phyloP scores from a whole-genome alignment of 64 coral and sea anemone species.

The Pachyseris speciosa region DNA sequence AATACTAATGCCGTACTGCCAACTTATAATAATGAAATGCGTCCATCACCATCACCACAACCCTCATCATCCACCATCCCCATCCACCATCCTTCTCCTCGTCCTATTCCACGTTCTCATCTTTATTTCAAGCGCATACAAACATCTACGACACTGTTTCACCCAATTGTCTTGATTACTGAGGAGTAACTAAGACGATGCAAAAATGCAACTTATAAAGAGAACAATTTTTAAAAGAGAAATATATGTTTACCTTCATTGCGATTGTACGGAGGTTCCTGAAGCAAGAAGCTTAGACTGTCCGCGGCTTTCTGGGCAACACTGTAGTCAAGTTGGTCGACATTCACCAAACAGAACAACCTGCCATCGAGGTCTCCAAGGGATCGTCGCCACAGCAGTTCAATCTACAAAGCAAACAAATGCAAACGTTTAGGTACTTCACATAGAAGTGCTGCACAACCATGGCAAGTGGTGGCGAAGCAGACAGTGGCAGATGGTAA shows the following conservation, averaged over 20 bases:
- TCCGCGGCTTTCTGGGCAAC: constrained; percentile 73
- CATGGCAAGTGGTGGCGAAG: too few relatives aligned
- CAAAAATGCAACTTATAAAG: background rate
- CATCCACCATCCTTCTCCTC: too few relatives aligned
- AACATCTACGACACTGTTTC: background rate
- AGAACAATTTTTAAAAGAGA: background rate
- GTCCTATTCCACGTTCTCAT: too few relatives aligned
- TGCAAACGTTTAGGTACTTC: background rate
- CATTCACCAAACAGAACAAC: constrained; percentile 79
- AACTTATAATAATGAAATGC: too few relatives aligned
- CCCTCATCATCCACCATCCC: too few relatives aligned
- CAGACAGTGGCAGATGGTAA: too few relatives aligned
- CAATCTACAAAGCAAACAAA: constrained; percentile 35
- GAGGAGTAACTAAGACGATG: background rate
- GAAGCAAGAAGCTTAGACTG: constrained; percentile 20
- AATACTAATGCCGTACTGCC: too few relatives aligned
- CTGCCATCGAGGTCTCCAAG: constrained; percentile 51
- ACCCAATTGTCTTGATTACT: background rate
- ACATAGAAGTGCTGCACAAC: too few relatives aligned
- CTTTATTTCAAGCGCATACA: too few relatives aligned
- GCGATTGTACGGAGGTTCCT: constrained; percentile 10
- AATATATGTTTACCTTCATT: constrained; percentile 42
- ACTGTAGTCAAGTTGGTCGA: constrained; percentile 62
- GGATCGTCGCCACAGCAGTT: constrained; percentile 83
- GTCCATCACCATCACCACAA: too few relatives aligned